A percentile compares a stretch with the other conserved stretches of the same genome.
Conservation (phyloP, 1,140 invertebrate genomes). For the Drosophila kohkoa region DNA sequence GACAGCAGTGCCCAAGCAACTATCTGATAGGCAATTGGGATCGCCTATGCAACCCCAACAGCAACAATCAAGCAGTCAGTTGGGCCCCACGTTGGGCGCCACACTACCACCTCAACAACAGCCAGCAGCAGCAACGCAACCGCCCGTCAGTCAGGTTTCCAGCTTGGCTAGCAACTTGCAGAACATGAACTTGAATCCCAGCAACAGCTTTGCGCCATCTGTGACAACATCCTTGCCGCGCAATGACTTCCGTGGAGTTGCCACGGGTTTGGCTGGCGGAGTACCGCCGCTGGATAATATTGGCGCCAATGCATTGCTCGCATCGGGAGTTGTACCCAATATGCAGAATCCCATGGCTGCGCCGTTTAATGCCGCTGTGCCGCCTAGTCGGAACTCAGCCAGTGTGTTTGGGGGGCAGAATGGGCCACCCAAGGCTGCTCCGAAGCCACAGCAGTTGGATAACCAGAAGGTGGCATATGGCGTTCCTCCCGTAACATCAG, state of each 20-base stretch:
- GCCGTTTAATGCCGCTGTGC: constrained; percentile 38
- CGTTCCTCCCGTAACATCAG: constrained; percentile 10
- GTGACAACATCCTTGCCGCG: neutral
- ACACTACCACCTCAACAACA: constrained; percentile 1
- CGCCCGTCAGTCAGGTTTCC: constrained; percentile 11
- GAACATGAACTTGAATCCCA: constrained; percentile 60
- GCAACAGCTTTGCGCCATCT: constrained; percentile 33
- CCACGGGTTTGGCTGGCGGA: constrained; percentile 30
- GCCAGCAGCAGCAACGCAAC: constrained; percentile 17
- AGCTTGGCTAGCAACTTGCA: constrained; percentile 65
- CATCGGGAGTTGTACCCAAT: neutral
- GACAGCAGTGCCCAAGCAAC: neutral
- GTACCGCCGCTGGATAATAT: constrained; percentile 8
- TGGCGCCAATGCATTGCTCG: constrained; percentile 26
- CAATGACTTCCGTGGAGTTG: constrained; percentile 54
- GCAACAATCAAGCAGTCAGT: neutral
- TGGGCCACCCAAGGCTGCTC: neutral
- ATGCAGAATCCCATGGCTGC: constrained; percentile 47
- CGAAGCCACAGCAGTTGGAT: constrained; percentile 17
- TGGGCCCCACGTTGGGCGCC: neutral
- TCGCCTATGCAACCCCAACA: neutral
- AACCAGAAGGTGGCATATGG: constrained; percentile 49
- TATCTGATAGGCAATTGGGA: neutral
- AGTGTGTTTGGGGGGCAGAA: constrained; percentile 45
- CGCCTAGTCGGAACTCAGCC: constrained; percentile 36